These are phyloP conservation scores for Origma solitaria DNA, from an alignment of 2,113 vertebrate species.

Conservation along the genomic window DNA sequence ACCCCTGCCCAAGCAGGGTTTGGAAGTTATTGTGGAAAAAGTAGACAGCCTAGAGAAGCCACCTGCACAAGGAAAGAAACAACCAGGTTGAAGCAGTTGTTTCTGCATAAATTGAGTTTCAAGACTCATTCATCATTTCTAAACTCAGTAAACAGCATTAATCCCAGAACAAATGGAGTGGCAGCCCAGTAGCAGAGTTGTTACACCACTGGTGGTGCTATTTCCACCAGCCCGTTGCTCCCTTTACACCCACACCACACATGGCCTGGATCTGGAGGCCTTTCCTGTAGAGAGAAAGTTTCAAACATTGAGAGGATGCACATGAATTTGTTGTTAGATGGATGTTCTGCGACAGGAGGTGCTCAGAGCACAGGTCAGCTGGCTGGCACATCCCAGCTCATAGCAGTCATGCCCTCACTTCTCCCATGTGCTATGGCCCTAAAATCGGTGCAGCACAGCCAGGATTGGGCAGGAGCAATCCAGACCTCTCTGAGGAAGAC, in stretches of 20 bases:
- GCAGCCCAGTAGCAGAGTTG: neutral
- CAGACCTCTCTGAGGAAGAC: neutral
- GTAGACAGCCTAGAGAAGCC: neutral
- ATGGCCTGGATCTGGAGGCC: neutral
- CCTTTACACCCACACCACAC: accelerated
- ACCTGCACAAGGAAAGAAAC: neutral
- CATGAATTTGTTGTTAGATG: neutral
- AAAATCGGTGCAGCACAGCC: neutral
- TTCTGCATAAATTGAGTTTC: neutral
- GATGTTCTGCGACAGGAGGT: neutral
- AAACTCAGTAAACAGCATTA: accelerated
- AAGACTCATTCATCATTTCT: neutral
- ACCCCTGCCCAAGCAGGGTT: neutral
- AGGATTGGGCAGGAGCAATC: neutral
- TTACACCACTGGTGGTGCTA: neutral
- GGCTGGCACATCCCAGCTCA: neutral
- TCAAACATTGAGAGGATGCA: accelerated
- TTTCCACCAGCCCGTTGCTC: neutral
- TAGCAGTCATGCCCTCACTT: neutral
- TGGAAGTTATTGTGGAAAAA: neutral
- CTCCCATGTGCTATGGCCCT: neutral
- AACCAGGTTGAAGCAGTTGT: neutral
- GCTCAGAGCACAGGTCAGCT: neutral
- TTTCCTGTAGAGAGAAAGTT: neutral
- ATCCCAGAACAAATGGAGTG: neutral